Conservation (phyloP, 2,888 invertebrate genomes). For the Heteromurus nitidus region DNA sequence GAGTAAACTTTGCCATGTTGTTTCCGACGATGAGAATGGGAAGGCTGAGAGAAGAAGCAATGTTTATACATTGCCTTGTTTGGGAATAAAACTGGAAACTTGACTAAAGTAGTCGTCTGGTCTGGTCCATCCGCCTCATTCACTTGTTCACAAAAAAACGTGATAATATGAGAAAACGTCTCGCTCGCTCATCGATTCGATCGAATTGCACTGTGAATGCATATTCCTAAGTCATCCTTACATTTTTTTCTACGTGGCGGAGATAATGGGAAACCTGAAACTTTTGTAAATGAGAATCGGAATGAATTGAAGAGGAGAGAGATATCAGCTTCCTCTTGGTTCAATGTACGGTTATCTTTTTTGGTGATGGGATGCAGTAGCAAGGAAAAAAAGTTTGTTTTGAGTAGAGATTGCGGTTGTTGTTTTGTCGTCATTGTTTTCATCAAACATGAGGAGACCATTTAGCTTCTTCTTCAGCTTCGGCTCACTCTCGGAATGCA, state of each 20-base stretch:
- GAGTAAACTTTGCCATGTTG: conserved; percentile 1
- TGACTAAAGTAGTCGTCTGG: conserved; percentile 17
- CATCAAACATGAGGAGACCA: too few relatives aligned
- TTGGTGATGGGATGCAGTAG: neutral
- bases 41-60: neutral
- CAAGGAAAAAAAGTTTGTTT: neutral
- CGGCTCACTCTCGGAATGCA: neutral
- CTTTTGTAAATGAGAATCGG: conserved; percentile 34
- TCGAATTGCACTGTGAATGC: too few relatives aligned
- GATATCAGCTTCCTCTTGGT: neutral
- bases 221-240: too few relatives aligned
- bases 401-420: conserved; percentile 8
- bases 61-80: conserved; percentile 43
- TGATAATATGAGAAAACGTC: too few relatives aligned
- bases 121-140: conserved; percentile 11
- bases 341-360: conserved; percentile 42
- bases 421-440: neutral
- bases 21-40: neutral
- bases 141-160: neutral
- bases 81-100: conserved; percentile 21
- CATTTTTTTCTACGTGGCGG: too few relatives aligned
- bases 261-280: conserved; percentile 30
- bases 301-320: conserved; percentile 42
- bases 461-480: neutral
- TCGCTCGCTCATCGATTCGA: too few relatives aligned